Evolutionary conservation across 2,113 vertebrate species (phyloP).

Genomic region (Gopherus evgoodei): DNA sequence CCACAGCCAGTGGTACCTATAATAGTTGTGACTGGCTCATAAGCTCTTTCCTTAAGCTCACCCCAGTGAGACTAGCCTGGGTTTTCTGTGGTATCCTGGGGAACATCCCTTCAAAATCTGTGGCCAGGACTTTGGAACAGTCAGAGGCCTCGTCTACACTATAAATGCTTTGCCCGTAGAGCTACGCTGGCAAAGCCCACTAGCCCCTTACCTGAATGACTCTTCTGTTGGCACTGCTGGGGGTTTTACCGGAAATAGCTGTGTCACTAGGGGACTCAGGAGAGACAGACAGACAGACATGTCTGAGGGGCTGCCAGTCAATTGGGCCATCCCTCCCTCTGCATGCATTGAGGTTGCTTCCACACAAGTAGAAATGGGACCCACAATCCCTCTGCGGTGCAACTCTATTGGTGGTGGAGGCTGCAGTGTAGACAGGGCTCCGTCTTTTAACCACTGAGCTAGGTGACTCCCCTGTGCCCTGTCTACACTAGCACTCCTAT

Average conservation of each 20-base stretch:
- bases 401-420: background rate
- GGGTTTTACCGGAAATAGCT: too few relatives aligned
- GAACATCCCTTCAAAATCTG: background rate
- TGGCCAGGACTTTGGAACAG: background rate
- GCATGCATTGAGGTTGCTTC: background rate
- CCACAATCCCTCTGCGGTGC: background rate
- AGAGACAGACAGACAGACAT: background rate
- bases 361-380: background rate
- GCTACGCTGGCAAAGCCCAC: too few relatives aligned
- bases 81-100: background rate
- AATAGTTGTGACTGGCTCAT: background rate
- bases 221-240: too few relatives aligned
- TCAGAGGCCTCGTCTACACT: background rate
- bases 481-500: background rate
- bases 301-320: constrained; percentile 32
- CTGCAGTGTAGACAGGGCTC: background rate
- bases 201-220: too few relatives aligned
- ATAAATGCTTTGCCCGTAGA: background rate
- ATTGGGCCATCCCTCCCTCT: constrained; percentile 41
- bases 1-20: background rate
- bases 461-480: background rate
- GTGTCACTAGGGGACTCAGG: too few relatives aligned
- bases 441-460: background rate
- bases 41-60: background rate
- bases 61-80: background rate